phyloP scores from a whole-genome alignment of 2,113 vertebrate species.

The Sminthopsis crassicaudata region DNA sequence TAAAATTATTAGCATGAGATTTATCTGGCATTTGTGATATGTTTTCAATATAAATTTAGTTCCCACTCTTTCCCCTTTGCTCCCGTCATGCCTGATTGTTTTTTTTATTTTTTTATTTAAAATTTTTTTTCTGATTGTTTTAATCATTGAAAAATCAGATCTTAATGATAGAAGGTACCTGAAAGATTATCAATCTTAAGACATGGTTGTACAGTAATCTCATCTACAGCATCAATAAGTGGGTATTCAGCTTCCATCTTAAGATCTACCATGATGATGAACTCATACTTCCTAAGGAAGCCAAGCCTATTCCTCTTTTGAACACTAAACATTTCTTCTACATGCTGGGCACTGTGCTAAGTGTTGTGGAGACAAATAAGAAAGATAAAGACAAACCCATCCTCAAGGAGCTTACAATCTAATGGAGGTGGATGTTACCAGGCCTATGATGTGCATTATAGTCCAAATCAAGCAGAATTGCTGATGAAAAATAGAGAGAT shows the following conservation, averaged over 20 bases:
- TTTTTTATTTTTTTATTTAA: too few relatives aligned
- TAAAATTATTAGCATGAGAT: background rate
- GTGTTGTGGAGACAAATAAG: background rate
- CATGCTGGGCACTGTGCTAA: background rate
- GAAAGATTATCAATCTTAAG: background rate
- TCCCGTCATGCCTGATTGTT: background rate
- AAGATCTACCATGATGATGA: background rate
- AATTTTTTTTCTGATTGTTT: too few relatives aligned
- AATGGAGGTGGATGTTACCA: background rate
- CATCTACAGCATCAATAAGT: background rate
- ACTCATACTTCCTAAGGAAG: background rate
- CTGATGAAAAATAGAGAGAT: background rate
- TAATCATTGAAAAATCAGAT: background rate
- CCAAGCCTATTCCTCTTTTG: background rate
- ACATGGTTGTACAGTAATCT: background rate
- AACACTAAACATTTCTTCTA: background rate
- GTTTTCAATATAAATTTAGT: background rate
- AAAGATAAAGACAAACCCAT: background rate
- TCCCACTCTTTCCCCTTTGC: background rate
- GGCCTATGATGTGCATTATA: background rate
- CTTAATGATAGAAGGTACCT: background rate
- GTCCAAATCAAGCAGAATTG: background rate
- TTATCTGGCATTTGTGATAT: background rate
- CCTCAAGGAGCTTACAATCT: background rate
- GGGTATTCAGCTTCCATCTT: background rate